Conservation (phyloP, 2,888 invertebrate species). For the Oithona nana region DNA sequence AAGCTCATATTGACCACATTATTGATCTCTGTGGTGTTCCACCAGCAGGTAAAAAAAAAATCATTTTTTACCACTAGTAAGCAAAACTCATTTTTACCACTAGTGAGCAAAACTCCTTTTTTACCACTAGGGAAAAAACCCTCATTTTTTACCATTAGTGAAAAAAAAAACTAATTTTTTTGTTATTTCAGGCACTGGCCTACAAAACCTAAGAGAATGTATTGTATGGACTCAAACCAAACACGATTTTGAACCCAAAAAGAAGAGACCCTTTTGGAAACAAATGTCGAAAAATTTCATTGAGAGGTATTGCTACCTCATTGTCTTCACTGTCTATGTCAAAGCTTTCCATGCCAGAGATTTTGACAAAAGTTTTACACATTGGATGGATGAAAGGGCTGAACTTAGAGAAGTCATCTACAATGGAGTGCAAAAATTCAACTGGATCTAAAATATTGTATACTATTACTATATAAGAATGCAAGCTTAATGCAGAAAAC, state of each 20-base stretch:
- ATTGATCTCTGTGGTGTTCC: conserved; percentile 17
- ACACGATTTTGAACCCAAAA: conserved; percentile 15
- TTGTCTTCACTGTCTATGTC: conserved; percentile 14
- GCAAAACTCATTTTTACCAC: not conserved
- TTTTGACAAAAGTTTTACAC: conserved; percentile 5
- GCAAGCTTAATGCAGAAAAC: too few species aligned
- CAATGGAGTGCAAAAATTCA: conserved; percentile 5
- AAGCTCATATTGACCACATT: conserved; percentile 15
- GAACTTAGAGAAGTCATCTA: conserved; percentile 11
- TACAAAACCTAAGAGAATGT: conserved; percentile 15
- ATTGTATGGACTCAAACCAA: conserved; percentile 14
- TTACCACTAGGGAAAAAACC: not conserved
- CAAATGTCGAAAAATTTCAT: conserved; percentile 15
- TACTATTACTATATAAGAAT: too few species aligned
- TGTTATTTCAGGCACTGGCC: conserved; percentile 11
- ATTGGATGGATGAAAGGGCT: conserved; percentile 16
- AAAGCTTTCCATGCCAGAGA: conserved; percentile 5
- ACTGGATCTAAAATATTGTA: too few species aligned
- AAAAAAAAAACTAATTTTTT: not conserved
- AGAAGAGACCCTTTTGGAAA: conserved; percentile 15
- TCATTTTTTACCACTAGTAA: not conserved
- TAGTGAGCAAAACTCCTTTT: not conserved
- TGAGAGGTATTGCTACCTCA: conserved; percentile 16
- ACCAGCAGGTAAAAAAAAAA: not conserved
- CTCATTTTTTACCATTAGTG: not conserved